Percentiles rank a stretch among this genome's conserved stretches.
phyloP scores from a whole-genome alignment of 2,113 vertebrate genomes.

The Microcebus lehilahytsara region DNA sequence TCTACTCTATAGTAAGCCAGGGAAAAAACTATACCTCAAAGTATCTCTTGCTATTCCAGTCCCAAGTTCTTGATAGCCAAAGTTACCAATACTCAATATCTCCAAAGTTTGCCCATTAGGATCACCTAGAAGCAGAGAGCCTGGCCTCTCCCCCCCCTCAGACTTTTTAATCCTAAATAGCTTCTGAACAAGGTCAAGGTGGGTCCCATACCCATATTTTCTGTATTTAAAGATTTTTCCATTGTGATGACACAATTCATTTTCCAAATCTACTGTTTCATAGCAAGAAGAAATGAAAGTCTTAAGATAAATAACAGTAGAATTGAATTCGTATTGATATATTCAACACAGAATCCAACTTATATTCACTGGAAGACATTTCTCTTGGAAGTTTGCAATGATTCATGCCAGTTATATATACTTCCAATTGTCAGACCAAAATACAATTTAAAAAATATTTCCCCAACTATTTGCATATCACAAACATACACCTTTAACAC shows the following conservation, averaged over 20 bases:
- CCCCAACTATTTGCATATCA: neutral
- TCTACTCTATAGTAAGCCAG: neutral
- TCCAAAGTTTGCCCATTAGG: neutral
- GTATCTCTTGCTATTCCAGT: neutral
- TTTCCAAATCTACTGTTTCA: neutral
- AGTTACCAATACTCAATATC: neutral
- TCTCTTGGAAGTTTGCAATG: neutral
- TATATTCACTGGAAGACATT: neutral
- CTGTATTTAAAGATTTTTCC: neutral
- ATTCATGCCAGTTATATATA: neutral
- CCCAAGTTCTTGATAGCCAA: neutral
- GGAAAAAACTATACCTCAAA: neutral
- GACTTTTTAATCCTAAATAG: neutral
- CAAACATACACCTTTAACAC: neutral
- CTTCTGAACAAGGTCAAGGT: neutral
- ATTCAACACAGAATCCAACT: neutral
- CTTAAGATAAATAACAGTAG: neutral
- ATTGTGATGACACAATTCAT: slow-evolving; percentile 18
- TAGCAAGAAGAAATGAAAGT: slow-evolving; percentile 14
- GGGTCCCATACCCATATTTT: neutral
- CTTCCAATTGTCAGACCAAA: neutral
- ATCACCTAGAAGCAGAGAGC: neutral
- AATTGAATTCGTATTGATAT: neutral
- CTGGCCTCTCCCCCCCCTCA: neutral
- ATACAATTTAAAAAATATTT: neutral